phyloP scores from a whole-genome alignment of 2,888 invertebrate genomes.

The Sinopyrophorus schimmeli region DNA sequence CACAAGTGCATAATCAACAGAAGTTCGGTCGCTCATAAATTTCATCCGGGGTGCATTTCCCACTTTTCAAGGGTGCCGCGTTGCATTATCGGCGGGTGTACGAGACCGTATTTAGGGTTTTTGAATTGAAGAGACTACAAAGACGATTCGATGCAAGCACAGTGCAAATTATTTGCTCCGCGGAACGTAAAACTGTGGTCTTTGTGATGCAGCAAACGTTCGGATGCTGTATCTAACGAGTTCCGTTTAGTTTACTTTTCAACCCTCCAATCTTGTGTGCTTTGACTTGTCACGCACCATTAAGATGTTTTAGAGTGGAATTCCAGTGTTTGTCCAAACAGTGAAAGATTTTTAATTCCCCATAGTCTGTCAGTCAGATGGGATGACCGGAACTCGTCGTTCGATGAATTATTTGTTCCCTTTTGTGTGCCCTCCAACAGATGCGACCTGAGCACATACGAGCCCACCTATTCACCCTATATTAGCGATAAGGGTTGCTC shows the following conservation, averaged over 20 bases:
- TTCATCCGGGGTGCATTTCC: too few relatives aligned
- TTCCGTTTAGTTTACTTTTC: constrained; percentile 29
- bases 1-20: too few relatives aligned
- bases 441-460: constrained; percentile 16
- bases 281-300: constrained; percentile 28
- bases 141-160: constrained; percentile 20
- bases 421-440: constrained; percentile 18
- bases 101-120: constrained; percentile 13
- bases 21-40: too few relatives aligned
- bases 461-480: constrained; percentile 15
- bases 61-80: too few relatives aligned
- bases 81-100: too few relatives aligned
- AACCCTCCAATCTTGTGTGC: constrained; percentile 23
- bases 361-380: constrained; percentile 6
- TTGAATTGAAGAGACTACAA: constrained; percentile 22
- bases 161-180: constrained; percentile 27
- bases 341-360: constrained; percentile 16
- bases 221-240: constrained; percentile 23
- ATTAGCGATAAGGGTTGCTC: constrained; percentile 18
- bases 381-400: constrained; percentile 21
- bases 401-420: constrained; percentile 22
- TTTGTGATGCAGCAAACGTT: constrained; percentile 22
- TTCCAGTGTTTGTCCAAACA: constrained; percentile 28
- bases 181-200: constrained; percentile 22
- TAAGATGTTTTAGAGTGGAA: constrained; percentile 29